A percentile compares a stretch with the other conserved stretches of the same genome.
These are phyloP conservation scores for Myotis myotis DNA, from an alignment of 2,797 vertebrate species.

Conservation along the genomic window DNA sequence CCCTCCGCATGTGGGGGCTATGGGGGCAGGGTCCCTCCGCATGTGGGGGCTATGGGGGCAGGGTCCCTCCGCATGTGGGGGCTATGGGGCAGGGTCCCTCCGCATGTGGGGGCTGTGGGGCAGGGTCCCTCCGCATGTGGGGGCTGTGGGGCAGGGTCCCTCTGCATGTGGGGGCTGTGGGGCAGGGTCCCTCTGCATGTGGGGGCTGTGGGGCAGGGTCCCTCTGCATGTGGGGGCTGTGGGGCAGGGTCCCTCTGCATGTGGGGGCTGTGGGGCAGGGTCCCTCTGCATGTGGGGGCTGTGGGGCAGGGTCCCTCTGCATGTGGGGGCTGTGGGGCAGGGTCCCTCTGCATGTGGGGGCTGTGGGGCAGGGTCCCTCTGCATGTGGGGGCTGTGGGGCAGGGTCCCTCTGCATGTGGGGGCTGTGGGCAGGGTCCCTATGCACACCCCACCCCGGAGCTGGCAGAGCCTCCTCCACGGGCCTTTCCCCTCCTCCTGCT, in stretches of 20 bases:
- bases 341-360: not conserved
- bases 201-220: too few species aligned
- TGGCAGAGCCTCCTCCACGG: not conserved
- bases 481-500: not conserved
- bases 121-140: not conserved
- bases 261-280: too few species aligned
- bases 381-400: too few species aligned
- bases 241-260: too few species aligned
- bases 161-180: not conserved
- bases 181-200: not conserved
- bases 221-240: not conserved
- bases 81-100: too few species aligned
- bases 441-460: not conserved
- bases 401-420: too few species aligned
- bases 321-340: too few species aligned
- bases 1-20: not conserved
- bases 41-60: too few species aligned
- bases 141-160: not conserved
- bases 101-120: too few species aligned
- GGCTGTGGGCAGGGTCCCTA: not conserved
- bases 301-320: not conserved
- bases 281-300: not conserved
- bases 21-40: not conserved
- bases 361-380: not conserved
- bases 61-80: not conserved